Evolutionary conservation across 2,888 invertebrate species (phyloP).

Genomic region (Choristoneura rosaceana): DNA sequence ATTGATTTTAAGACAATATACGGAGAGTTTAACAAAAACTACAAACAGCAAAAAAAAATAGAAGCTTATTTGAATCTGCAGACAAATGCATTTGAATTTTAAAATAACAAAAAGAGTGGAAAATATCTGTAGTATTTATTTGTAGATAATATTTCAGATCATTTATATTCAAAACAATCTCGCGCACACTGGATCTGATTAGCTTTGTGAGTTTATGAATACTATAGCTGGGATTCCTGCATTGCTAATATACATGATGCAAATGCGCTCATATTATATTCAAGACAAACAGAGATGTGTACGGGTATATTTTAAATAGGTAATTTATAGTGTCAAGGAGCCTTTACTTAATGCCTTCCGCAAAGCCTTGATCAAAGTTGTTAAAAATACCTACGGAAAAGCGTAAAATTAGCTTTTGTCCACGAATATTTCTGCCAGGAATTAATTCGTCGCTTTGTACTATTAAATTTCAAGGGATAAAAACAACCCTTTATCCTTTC

Average conservation of each 20-base stretch:
- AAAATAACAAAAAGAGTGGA: neutral
- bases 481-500: too few species aligned
- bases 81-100: neutral
- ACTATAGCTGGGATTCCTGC: constrained; percentile 25
- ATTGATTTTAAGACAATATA: too few species aligned
- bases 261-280: constrained; percentile 12
- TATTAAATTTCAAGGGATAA: too few species aligned
- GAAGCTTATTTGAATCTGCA: neutral
- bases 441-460: too few species aligned
- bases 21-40: too few species aligned
- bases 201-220: constrained; percentile 31
- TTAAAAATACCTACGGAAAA: too few species aligned
- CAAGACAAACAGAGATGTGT: neutral
- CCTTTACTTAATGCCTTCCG: too few species aligned
- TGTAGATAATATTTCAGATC: neutral
- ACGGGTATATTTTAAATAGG: neutral
- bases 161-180: constrained; percentile 34
- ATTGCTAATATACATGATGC: constrained; percentile 12
- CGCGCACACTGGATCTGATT: constrained; percentile 24
- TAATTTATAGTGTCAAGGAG: neutral
- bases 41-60: too few species aligned
- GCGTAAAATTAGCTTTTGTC: too few species aligned
- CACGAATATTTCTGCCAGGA: too few species aligned
- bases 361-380: too few species aligned
- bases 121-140: neutral